Evolutionary conservation across 2,888 invertebrate species (phyloP), one percentile per base, ranked within the genome.

Genomic region (Caenorhabditis imperialis): DNA sequence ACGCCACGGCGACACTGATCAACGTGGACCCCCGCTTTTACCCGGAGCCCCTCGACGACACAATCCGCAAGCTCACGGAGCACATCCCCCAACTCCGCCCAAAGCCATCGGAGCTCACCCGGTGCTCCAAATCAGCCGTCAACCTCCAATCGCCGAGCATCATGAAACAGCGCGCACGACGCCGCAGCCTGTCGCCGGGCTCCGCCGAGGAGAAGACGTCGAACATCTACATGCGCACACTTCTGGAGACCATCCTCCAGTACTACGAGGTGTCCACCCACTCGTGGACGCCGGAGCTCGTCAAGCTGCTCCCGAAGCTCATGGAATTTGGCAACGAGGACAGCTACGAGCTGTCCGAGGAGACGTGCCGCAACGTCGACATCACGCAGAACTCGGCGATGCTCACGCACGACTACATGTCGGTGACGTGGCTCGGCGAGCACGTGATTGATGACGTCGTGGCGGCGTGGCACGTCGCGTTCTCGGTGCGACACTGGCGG

Each of bases 291-390:
- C 78, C 74, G 16, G 62, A 22, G 5, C 73, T 79, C 25, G 55
- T 79, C 18, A n/a, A 55, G 23, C 22, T 72, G 3, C 44, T 79
- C 16, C 78, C 78, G 8, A 76, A 61, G 45, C 54, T 79, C 1
- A 51, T 79, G 47, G 71, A 79, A 35, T 74, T 61, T 37, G 70
- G 76, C 12, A 79, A 79, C 35, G 78, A 79, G 22, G 74, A 76
- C 38, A 62, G 67, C 18, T 76, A 58, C 25, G 72, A 63, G 1
- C 20, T 72, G 25, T 63, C 76, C 1, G 73, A 63, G 51, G 60
- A 72, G 16, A 54, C 71, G 16, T 62, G 61, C 50, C 62, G 61
- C 8, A 60, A 78, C 35, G 54, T 67, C 23, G 78, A 78, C 42
- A 75, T 78, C 27, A 48, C 62, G 12, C 61, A 58, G 14, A 70